Percentiles rank a stretch among this genome's conserved stretches.
phyloP scores from a whole-genome alignment of 1,140 invertebrate genomes.

The Yoshiicerus persimilis region DNA sequence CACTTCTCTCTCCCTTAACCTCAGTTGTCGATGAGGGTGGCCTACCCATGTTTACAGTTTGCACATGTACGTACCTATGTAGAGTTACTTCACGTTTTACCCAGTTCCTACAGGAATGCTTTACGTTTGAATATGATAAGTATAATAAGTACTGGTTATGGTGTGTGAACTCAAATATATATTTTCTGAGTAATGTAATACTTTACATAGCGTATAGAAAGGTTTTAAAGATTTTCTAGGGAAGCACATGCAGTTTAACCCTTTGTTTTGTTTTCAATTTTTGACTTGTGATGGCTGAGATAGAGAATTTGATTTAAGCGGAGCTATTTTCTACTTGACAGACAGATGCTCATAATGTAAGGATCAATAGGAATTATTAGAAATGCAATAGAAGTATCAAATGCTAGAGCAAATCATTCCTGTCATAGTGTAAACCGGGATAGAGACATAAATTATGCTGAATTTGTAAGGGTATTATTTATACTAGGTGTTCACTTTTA shows the following conservation, averaged over 20 bases:
- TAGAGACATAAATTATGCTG: too few relatives aligned
- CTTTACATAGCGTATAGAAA: too few relatives aligned
- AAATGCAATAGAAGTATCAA: background rate
- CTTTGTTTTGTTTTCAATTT: background rate
- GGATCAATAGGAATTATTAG: too few relatives aligned
- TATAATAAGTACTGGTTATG: background rate
- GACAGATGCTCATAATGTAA: background rate
- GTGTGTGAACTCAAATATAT: background rate
- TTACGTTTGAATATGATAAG: background rate
- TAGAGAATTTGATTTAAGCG: background rate
- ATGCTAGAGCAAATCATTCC: background rate
- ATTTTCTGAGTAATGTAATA: too few relatives aligned
- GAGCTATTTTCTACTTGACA: background rate
- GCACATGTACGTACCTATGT: slow-evolving; percentile 5
- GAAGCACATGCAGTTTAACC: background rate
- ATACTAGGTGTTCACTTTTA: too few relatives aligned
- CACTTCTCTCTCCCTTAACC: background rate
- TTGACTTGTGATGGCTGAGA: background rate
- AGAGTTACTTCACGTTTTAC: background rate
- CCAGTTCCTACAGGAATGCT: too few relatives aligned
- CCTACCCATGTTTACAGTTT: slow-evolving; percentile 14
- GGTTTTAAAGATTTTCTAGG: background rate
- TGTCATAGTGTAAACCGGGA: too few relatives aligned
- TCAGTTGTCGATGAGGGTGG: slow-evolving; percentile 29
- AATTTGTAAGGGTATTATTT: too few relatives aligned